Base-by-base conservation (phyloP, 2,888 invertebrate species). In the Mantis religiosa region DNA sequence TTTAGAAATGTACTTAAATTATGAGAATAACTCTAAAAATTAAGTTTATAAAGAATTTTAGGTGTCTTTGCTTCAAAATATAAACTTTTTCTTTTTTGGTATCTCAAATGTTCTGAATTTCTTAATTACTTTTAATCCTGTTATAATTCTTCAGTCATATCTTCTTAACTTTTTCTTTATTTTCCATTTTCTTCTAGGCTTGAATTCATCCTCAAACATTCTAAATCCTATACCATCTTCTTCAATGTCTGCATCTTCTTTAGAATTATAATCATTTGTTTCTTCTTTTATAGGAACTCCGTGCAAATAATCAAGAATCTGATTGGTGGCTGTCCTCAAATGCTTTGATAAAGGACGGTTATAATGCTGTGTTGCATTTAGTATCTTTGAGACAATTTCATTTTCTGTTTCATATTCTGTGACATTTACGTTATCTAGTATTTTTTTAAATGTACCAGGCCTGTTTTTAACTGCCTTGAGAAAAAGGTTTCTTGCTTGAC, bases 381-480 rank as follows among this genome's bases (percentile, higher is more conserved):
- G 47, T 34, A 88, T 88, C 83, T 83, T 88, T 25, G 7, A 20
- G 7, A 84, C 30, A 20, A 28, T 34, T n/a, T 88, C 83, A 28
- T 28, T 47, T 25, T 88, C 47, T 20, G 20, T 83, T 28, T 88
- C 83, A 88, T 83, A 83, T 15, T 88, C 83, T 83, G 47, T 28
- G 47, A 47, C n/a, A 47, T 14, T 88, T 3, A 88, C 34, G 15
- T 85, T 20, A 8, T 82, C 47, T 20, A 88, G 14, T 41, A 85
- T 47, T 27, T 82, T 85, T 41, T 88, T 88, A 83, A 88, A 88
- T 6, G 82, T 47, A 25, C 85, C 83, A 28, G 88, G 88, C 27
- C 88, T 82, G 41, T 30, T 28, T 9, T 85, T 85, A 12, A 88
- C 81, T 20, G 89, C 84, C 27, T 28, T 83, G 20, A 89, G 82